A percentile compares a stretch with the other conserved stretches of the same genome.
Conservation (phyloP, 2,113 vertebrate species). For the Otus sunia region DNA sequence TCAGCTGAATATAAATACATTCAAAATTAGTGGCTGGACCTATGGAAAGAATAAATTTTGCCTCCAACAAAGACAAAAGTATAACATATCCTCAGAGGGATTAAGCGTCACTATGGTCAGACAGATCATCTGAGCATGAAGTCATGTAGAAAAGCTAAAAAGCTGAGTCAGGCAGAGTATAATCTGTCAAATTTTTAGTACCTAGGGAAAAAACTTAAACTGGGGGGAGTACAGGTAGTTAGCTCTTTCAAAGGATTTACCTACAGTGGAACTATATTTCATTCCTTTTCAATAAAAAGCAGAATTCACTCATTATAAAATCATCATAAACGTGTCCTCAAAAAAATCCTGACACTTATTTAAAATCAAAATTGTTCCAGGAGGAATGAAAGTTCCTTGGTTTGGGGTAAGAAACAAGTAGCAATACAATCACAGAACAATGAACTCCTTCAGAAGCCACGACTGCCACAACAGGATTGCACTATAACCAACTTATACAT, state of each 20-base stretch:
- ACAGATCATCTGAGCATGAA: background rate
- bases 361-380: background rate
- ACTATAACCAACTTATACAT: background rate
- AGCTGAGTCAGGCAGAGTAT: background rate
- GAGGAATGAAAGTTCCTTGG: background rate
- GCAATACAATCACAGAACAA: background rate
- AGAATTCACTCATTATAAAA: background rate
- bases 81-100: background rate
- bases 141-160: background rate
- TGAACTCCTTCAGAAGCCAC: background rate
- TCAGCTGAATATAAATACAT: background rate
- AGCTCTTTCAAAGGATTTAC: background rate
- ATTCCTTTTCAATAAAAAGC: background rate
- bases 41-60: background rate
- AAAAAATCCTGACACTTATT: background rate
- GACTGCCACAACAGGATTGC: background rate
- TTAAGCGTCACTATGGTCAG: background rate
- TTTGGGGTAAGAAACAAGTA: background rate
- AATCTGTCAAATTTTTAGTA: background rate
- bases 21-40: background rate
- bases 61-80: background rate
- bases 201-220: background rate
- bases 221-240: background rate
- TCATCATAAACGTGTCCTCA: background rate
- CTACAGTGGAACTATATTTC: background rate